Evolutionary conservation across 2,113 vertebrate genomes (phyloP).

Genomic region (Camelus bactrianus): DNA sequence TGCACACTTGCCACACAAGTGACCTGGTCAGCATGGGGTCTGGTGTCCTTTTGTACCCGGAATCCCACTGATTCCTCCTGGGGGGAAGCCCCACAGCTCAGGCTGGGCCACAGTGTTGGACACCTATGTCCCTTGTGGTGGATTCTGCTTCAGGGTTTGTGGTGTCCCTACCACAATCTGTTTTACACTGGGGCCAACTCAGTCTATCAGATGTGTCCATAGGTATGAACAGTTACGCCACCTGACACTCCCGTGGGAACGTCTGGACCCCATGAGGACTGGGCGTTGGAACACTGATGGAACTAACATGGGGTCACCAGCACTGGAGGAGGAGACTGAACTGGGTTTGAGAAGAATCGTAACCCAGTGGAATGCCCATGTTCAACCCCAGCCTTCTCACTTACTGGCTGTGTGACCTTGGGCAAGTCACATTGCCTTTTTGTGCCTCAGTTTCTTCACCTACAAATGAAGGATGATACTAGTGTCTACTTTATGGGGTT

Average conservation of each 20-base stretch:
- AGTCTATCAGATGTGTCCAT: neutral
- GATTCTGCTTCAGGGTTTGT: neutral
- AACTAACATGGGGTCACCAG: neutral
- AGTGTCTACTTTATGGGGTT: neutral
- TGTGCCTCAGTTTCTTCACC: neutral
- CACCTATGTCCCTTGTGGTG: neutral
- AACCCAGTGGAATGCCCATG: rapidly evolving
- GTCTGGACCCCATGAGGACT: neutral
- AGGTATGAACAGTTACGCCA: neutral
- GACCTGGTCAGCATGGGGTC: neutral
- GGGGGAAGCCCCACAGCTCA: no score
- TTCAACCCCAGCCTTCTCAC: neutral
- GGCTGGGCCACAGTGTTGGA: neutral
- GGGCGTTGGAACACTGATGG: neutral
- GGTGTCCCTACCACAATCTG: neutral
- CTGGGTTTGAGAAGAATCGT: neutral
- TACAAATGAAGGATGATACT: neutral
- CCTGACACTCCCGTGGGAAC: neutral
- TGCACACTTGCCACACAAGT: neutral
- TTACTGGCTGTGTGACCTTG: neutral
- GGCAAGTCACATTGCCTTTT: neutral
- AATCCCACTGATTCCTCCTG: neutral
- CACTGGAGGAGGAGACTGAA: neutral
- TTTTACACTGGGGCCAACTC: neutral
- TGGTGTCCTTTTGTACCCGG: neutral